Base-by-base conservation (phyloP, 2,113 vertebrate genomes). In the Atrichornis clamosus region DNA sequence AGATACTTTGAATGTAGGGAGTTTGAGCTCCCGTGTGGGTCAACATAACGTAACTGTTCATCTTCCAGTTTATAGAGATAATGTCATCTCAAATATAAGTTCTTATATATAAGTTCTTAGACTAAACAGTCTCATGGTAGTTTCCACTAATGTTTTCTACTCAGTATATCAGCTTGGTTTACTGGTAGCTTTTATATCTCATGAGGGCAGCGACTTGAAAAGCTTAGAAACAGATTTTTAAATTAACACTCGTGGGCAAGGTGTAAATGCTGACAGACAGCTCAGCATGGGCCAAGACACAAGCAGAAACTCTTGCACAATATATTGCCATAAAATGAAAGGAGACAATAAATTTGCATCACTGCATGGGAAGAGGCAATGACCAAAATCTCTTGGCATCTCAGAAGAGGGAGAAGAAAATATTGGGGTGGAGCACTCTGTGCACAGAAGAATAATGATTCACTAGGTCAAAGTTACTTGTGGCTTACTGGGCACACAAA, bases 241-340 rank as follows among this genome's bases (percentile, higher is more conserved):
- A 82, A 95, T 91, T 94, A 91, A 47, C 84, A 62, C 89, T 91
- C 0, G 0, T 63, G 63, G 63, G 47, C 50, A 87, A 87, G 50
- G 67, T 83, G 82, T 90, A 91, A 95, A 94, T 55, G 56, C 72
- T 96, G 90, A 55, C 70, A 93, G 87, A 89, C 93, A 79, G 87
- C 84, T 91, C 92, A 74, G 84, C 72, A 44, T 41, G 68, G 90
- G 91, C 85, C 91, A 91, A 74, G 82, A 64, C 72, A 80, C 19
- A 69, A 73, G 64, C 82, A 96, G 75, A 77, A 90, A 42, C 50
- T 73, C 67, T 74, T 77, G 74, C 59, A 74, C 80, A 80, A n/a
- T 63, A 47, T 30, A 18, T 73, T 95, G 44, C 90, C 64, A 59
- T 63, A 79, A 83, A 86, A 80, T 86, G 55, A 80, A 87, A 65